phyloP scores from a whole-genome alignment of 1,140 invertebrate species.

The Listronotus bonariensis region DNA sequence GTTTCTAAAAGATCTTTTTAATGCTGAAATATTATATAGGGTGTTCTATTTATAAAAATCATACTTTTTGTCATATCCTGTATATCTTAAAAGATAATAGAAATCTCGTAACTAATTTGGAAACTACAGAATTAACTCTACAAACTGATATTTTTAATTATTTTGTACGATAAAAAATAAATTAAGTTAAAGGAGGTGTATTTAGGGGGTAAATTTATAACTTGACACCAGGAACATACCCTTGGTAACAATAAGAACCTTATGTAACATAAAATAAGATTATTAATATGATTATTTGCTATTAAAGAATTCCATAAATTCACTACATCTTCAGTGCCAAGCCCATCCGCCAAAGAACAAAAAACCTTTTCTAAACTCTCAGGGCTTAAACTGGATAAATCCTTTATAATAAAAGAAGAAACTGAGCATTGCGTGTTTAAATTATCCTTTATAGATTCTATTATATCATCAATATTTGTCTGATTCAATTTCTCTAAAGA shows the following conservation, averaged over 20 bases:
- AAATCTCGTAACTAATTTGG: no score
- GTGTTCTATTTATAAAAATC: no score
- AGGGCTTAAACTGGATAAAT: slow-evolving; percentile 14
- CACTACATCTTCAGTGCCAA: slow-evolving; percentile 24
- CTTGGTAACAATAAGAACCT: slow-evolving; percentile 26
- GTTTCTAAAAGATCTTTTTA: no score
- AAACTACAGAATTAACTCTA: no score
- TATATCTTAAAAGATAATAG: no score
- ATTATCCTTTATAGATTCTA: slow-evolving; percentile 30
- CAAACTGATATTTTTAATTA: no score
- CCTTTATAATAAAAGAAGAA: slow-evolving; percentile 10
- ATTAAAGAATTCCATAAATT: slow-evolving; percentile 27
- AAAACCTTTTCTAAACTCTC: slow-evolving; percentile 21
- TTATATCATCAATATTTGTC: slow-evolving; percentile 11
- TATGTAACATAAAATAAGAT: slow-evolving; percentile 25
- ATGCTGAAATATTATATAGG: no score
- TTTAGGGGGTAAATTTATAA: no score
- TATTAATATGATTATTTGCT: slow-evolving; percentile 4
- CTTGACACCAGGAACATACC: slow-evolving; percentile 20
- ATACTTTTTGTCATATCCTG: no score
- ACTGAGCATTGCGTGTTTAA: slow-evolving; percentile 24
- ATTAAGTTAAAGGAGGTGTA: no score
- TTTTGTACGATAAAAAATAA: no score
- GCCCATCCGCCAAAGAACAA: slow-evolving; percentile 1
- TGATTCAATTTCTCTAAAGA: background rate